Base-by-base conservation (phyloP, 2,888 invertebrate genomes). In the Phortica okadai region DNA sequence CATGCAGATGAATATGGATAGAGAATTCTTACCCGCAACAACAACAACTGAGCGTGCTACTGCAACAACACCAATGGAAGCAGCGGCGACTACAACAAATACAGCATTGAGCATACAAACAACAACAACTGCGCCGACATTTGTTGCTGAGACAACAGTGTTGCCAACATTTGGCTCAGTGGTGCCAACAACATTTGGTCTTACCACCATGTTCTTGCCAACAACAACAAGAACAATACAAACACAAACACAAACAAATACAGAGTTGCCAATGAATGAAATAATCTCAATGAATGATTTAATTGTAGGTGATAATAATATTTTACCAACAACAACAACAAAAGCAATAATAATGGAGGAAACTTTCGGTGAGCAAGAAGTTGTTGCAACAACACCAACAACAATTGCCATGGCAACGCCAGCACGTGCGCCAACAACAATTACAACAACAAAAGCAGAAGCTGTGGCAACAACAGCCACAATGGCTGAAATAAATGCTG, bases 181-280 rank as follows among this genome's bases (percentile, higher is more conserved):
- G 33, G 33, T 33, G 33, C 33, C 33, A 33, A 33, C 33, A 2
- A 33, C 33, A 33, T 33, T 33, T 33, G 33, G 33, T 33, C 33
- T 33, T 33, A 33, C 33, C 4, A 33, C 33, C 33, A 33, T 33
- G 33, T 33, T 33, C 33, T 33, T 33, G 33, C 33, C 33, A 33
- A 5, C 33, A 33, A 33, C 33, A 33, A 2, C 70, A 58, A 42
- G 74, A 41, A 21, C 74, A 54, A 66, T 74, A 42, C 75, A 41
- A 74, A 67, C 75, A 62, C 25, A 75, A 6, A 11, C 70, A 73
- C 76, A 76, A 21, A 77, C 56, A 42, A 21, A 21, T 2, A 54
- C 16, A 33, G 33, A 33, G 33, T 1, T 33, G 33, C 33, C 33
- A 33, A 33, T 5, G 33, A 2, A 33, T 5, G 33, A 33, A 21